A percentile compares a stretch with the other conserved stretches of the same genome.
Evolutionary conservation across 2,797 vertebrate genomes (phyloP).

Genomic region (Natrix natrix): DNA sequence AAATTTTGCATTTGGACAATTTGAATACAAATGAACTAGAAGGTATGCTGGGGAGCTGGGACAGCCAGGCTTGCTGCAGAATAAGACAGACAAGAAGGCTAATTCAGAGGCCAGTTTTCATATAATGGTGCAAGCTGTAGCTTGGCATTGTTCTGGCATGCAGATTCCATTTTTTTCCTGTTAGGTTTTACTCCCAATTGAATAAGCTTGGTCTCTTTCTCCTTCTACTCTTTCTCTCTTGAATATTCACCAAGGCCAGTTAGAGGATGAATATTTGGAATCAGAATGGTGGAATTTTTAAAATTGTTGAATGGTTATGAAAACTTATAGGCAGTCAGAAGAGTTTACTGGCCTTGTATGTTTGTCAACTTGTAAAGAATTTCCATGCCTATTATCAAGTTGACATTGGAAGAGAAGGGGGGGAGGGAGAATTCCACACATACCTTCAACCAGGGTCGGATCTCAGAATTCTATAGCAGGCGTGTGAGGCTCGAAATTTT

Average conservation of each 20-base stretch:
- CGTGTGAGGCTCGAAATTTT: too few relatives aligned
- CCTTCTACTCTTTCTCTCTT: background rate
- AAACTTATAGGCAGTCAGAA: background rate
- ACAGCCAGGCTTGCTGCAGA: background rate
- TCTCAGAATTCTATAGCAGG: too few relatives aligned
- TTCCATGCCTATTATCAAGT: too few relatives aligned
- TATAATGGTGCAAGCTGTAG: background rate
- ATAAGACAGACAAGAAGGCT: background rate
- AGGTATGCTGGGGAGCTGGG: background rate
- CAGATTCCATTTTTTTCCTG: too few relatives aligned
- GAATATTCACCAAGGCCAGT: background rate
- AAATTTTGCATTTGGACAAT: background rate
- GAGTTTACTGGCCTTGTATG: background rate
- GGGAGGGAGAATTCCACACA: too few relatives aligned
- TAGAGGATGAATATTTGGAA: background rate
- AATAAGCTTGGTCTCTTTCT: background rate
- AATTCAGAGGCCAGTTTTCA: background rate
- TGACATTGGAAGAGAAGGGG: too few relatives aligned
- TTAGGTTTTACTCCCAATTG: background rate
- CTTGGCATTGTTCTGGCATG: background rate
- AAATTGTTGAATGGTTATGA: background rate
- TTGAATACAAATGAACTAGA: background rate
- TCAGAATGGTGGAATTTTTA: background rate
- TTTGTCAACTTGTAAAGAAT: too few relatives aligned
- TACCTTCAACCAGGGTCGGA: too few relatives aligned